Conservation (phyloP, 2,888 invertebrate genomes). For the Phorcus lineatus region DNA sequence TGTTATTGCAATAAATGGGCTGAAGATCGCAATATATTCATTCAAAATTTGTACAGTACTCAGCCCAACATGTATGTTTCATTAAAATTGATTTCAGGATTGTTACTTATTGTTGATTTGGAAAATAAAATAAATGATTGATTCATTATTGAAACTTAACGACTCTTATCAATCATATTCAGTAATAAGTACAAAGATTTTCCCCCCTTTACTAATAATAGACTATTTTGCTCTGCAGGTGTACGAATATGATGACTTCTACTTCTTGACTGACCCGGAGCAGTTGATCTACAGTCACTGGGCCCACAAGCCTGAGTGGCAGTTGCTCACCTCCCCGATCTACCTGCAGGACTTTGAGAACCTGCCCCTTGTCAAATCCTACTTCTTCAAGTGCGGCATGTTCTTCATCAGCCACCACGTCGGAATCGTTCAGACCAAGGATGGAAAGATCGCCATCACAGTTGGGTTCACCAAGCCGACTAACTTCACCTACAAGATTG, state of each 20-base stretch:
- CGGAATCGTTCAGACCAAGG: conserved; percentile 71
- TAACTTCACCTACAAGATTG: conserved; percentile 75
- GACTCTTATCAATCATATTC: no score
- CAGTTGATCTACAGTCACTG: conserved; percentile 75
- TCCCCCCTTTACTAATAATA: no score
- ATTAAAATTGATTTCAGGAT: no score
- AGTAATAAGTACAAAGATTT: no score
- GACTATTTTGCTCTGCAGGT: conserved; percentile 52
- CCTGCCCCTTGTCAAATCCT: conserved; percentile 75
- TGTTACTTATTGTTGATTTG: no score
- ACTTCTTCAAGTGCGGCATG: conserved; percentile 76
- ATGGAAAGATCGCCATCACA: conserved; percentile 71
- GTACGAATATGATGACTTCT: conserved; percentile 99
- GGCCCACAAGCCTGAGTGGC: conserved; percentile 73
- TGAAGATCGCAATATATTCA: no score
- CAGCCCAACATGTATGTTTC: no score
- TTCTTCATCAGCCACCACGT: conserved; percentile 69
- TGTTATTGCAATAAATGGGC: no score
- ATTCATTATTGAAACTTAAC: no score
- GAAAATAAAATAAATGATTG: no score
- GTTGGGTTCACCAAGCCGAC: conserved; percentile 74
- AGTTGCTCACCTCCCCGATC: conserved; percentile 68
- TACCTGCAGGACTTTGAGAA: conserved; percentile 74
- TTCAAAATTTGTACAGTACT: no score
- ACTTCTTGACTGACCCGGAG: conserved; percentile 97